These are phyloP conservation scores for Semicossyphus pulcher DNA, from an alignment of 2,113 vertebrate genomes.

Conservation along the genomic window DNA sequence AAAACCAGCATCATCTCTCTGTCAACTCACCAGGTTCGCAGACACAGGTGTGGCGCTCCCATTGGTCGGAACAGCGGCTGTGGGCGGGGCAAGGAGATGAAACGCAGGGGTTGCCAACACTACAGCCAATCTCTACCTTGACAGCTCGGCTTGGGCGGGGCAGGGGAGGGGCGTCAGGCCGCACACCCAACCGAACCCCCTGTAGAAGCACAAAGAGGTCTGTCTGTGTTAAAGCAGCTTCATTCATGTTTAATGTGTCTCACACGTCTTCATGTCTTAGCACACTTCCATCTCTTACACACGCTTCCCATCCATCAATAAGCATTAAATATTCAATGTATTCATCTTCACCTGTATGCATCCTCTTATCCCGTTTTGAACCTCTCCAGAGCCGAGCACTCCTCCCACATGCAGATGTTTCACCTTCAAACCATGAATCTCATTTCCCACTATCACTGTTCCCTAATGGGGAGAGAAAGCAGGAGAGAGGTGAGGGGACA, in stretches of 20 bases:
- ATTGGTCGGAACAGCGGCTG: slow-evolving; percentile 90
- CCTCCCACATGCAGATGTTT: slow-evolving; percentile 96
- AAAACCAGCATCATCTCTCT: slow-evolving; percentile 5
- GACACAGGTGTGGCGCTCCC: slow-evolving; percentile 91
- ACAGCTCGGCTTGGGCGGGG: slow-evolving; percentile 88
- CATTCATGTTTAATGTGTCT: neutral
- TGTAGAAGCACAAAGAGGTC: slow-evolving; percentile 60
- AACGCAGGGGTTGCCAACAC: slow-evolving; percentile 86
- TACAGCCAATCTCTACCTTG: slow-evolving; percentile 93
- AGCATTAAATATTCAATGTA: neutral
- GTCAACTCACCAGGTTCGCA: slow-evolving; percentile 89
- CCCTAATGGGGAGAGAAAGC: slow-evolving; percentile 81
- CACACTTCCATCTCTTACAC: neutral
- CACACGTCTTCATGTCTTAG: too few relatives aligned
- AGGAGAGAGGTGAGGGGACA: slow-evolving; percentile 1
- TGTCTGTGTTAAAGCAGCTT: neutral
- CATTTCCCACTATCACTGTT: slow-evolving; percentile 92
- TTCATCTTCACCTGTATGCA: slow-evolving; percentile 92
- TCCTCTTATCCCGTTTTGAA: slow-evolving; percentile 92
- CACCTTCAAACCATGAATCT: slow-evolving; percentile 95
- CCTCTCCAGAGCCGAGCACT: slow-evolving; percentile 89
- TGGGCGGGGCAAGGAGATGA: slow-evolving; percentile 91
- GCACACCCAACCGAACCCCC: slow-evolving; percentile 94
- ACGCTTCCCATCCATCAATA: neutral
- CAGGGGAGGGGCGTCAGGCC: slow-evolving; percentile 83